These are phyloP conservation scores for Atta cephalotes DNA, from an alignment of 1,140 invertebrate species.

Conservation along the genomic window DNA sequence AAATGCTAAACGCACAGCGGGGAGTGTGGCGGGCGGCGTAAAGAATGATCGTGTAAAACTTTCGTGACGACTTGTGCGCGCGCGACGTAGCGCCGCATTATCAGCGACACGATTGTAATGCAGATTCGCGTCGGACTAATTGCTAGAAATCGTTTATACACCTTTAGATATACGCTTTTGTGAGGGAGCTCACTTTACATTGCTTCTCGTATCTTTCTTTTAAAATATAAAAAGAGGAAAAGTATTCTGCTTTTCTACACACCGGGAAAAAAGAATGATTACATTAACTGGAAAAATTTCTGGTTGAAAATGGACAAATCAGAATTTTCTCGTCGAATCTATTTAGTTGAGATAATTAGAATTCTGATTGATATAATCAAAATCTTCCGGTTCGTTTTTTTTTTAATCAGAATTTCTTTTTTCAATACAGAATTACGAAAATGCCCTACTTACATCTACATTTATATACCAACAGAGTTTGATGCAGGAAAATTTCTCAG, in stretches of 20 bases:
- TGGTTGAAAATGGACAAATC: no score
- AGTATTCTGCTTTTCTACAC: background rate
- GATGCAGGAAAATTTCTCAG: background rate
- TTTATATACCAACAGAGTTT: background rate
- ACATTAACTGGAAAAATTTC: no score
- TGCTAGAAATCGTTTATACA: constrained; percentile 56
- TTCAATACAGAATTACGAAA: background rate
- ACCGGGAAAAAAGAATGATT: no score
- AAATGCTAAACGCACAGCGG: constrained; percentile 67
- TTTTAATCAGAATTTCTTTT: no score
- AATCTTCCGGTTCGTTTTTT: no score
- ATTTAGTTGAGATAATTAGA: no score
- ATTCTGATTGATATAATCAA: no score
- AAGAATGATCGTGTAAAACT: constrained; percentile 70
- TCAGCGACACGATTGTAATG: constrained; percentile 68
- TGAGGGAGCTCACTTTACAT: background rate
- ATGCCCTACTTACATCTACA: background rate
- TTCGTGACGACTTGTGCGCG: constrained; percentile 64
- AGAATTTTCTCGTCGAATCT: no score
- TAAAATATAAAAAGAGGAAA: background rate
- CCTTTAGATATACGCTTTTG: background rate
- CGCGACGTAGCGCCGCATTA: constrained; percentile 56
- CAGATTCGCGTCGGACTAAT: constrained; percentile 61
- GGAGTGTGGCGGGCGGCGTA: constrained; percentile 43
- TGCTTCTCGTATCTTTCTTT: background rate